Evolutionary conservation across 1,140 invertebrate genomes (phyloP), one percentile per base, ranked within the genome.

Genomic region (Protaetia brevitarsis): DNA sequence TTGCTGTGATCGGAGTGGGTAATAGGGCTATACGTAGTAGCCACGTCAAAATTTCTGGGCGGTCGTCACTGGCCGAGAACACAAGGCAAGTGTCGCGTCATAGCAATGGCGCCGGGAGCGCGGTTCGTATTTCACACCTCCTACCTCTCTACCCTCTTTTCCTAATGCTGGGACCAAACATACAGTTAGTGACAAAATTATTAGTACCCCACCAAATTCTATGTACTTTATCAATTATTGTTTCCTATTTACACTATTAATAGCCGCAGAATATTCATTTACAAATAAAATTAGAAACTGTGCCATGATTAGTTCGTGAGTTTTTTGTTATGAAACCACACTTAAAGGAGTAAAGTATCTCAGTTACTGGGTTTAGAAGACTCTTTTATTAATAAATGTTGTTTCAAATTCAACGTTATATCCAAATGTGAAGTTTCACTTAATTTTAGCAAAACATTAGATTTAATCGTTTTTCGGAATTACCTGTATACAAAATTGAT

Each of bases 21-120:
- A 90, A 91, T 87, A 86, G 86, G 85, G 88, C 87, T 86, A 89
- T 92, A 92, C 90, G 91, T 93, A 92, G 90, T 88, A 90, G 89
- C 90, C 90, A 93, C 91, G 91, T 93, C 91, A 93, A 93, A 88
- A 88, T 88, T 89, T 88, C 87, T 88, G 87, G 87, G 87, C 86
- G 88, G 88, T 91, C 91, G 91, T 93, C 91, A 93, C 89, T 88
- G 85, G 84, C 84, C 80, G 84, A 86, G 82, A 83, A 82, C 84
- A 82, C 76, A 77, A 80, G 72, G 73, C 77, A 78, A 80, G 82
- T 83, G 26, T 84, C 85, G 86, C 86, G 86, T 88, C 87, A 87
- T 85, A 84, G 82, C 83, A 86, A 87, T 84, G 75, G 75, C 76
- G 74, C 63, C 63, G 45, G 63, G 59, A 71, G 69, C 69, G 69